These are phyloP conservation scores for Chaunax sp. DNA, from an alignment of 2,797 vertebrate genomes.

Conservation along the genomic window DNA sequence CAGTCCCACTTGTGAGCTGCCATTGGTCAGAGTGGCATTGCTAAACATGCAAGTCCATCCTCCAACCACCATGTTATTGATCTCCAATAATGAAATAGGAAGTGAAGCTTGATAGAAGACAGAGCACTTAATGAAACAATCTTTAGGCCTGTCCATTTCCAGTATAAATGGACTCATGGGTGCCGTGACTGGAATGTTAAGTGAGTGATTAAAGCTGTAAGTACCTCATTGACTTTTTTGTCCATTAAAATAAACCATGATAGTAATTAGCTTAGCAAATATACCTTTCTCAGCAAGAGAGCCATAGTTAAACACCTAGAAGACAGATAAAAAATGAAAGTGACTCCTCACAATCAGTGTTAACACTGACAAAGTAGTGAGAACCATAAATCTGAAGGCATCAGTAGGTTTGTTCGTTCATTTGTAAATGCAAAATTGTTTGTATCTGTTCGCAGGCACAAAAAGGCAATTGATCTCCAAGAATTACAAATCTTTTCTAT, in stretches of 20 bases:
- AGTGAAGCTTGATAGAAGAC: constrained; percentile 56
- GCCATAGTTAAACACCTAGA: constrained; percentile 19
- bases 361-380: background rate
- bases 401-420: too few relatives aligned
- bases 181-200: constrained; percentile 46
- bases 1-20: constrained; percentile 6
- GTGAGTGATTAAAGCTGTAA: constrained; percentile 58
- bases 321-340: constrained; percentile 4
- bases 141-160: constrained; percentile 55
- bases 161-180: constrained; percentile 50
- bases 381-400: too few relatives aligned
- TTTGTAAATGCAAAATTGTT: too few relatives aligned
- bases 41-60: constrained; percentile 50
- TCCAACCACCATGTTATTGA: constrained; percentile 58
- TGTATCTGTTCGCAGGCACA: too few relatives aligned
- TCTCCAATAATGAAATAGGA: constrained; percentile 69
- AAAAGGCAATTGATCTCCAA: too few relatives aligned
- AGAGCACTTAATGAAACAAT: constrained; percentile 63
- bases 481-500: too few relatives aligned
- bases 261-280: constrained; percentile 35
- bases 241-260: constrained; percentile 38
- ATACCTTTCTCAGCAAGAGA: constrained; percentile 8
- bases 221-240: constrained; percentile 56
- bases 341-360: background rate
- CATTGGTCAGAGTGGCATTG: constrained; percentile 20